Base-by-base conservation (phyloP, 1,140 invertebrate species). In the Pseudomyrmex concolor region DNA sequence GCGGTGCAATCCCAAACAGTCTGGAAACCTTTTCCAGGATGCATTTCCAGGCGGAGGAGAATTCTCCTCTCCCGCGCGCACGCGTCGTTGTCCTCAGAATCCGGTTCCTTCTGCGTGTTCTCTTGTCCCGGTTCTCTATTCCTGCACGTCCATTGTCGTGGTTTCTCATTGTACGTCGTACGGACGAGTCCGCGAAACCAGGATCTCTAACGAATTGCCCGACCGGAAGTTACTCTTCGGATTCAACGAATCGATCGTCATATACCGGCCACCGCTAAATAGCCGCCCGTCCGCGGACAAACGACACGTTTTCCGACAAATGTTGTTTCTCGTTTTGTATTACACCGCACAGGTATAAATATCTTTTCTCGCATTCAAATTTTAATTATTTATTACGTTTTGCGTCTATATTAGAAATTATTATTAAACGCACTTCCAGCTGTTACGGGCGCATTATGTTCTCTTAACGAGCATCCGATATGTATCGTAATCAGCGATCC, bases 151-250 rank as follows among this genome's bases (percentile, higher is more conserved):
- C 83, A 91, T 91, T 91, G 90, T 91, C 78, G 66, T 85, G 84
- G 85, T 90, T 25, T 88, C 88, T 91, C 88, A 91, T 91, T 90
- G 89, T 91, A 80, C 45, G 48, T 34, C 13, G 63, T 45, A 88
- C 67, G 82, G 70, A 66, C 70, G 70, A 88, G 67, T 72, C 67
- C 67, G 62, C 45, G 71, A 17, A 10, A 73, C 59, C 34, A 73
- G 83, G 89, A 73, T 89, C 88, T 91, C 88, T 91, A 91, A 91
- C 90, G 89, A 91, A 91, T 91, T 87, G 90, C 84, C 86, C 83
- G 70, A 83, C 87, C 85, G 83, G 80, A 91, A 89, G 88, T 83
- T 88, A 71, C 62, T 60, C 78, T 62, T 55, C 62, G 54, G n/a
- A 71, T 63, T 68, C 51, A 74, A 76, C 86, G 70, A 89, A 83